phyloP scores from a whole-genome alignment of 2,797 vertebrate species.

The Macropodus opercularis region DNA sequence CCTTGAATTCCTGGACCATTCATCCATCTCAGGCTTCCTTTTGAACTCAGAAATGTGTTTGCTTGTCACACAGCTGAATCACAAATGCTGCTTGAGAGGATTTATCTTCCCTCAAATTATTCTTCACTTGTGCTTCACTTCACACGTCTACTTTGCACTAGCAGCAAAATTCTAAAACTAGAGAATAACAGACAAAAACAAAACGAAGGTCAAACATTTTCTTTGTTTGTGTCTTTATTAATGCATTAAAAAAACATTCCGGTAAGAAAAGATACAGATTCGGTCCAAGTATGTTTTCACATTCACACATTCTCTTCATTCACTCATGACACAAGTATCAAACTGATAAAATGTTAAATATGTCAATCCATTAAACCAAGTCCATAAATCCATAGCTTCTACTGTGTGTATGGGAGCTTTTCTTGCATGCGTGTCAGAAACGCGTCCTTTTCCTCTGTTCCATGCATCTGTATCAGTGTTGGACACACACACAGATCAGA shows the following conservation, averaged over 20 bases:
- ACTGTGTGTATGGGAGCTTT: neutral
- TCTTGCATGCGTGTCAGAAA: neutral
- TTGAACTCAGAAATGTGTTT: constrained; percentile 68
- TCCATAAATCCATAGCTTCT: neutral
- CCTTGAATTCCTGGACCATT: constrained; percentile 66
- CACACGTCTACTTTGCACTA: constrained; percentile 21
- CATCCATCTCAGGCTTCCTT: constrained; percentile 61
- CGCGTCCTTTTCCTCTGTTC: neutral
- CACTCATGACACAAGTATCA: neutral
- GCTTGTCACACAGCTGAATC: constrained; percentile 49
- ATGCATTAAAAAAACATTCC: neutral
- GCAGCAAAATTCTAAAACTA: neutral
- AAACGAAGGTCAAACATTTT: neutral
- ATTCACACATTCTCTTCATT: neutral
- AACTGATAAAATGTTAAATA: neutral
- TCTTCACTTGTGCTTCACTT: constrained; percentile 6
- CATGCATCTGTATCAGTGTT: constrained; percentile 3
- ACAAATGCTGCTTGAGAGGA: constrained; percentile 27
- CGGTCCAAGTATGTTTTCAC: too few species aligned
- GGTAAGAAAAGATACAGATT: neutral
- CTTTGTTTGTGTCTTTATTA: neutral
- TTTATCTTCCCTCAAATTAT: constrained; percentile 29
- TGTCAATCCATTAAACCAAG: neutral
- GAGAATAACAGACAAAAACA: constrained; percentile 2
- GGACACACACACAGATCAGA: constrained; percentile 18